Evolutionary conservation across 1,140 invertebrate genomes (phyloP).

Genomic region (Lasioglossum baleicum): DNA sequence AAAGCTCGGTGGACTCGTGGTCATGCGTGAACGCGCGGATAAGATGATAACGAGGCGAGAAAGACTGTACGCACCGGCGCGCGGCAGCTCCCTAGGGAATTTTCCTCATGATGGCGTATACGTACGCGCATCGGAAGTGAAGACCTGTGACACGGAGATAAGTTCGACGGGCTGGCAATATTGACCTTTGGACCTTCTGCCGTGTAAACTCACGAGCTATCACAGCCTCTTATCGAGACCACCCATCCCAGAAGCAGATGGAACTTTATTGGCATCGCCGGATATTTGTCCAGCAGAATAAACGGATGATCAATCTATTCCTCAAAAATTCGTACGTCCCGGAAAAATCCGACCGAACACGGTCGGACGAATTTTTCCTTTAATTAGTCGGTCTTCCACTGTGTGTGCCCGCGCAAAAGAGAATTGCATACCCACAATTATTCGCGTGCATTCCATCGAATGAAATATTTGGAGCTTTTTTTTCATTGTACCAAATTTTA

Average conservation of each 20-base stretch:
- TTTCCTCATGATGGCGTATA: slow-evolving; percentile 43
- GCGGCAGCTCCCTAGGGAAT: slow-evolving; percentile 36
- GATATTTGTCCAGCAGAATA: slow-evolving; percentile 24
- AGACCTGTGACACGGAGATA: slow-evolving; percentile 60
- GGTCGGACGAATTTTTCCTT: too few species aligned
- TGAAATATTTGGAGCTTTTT: too few species aligned
- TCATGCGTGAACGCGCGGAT: slow-evolving; percentile 48
- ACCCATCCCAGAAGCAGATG: slow-evolving; percentile 26
- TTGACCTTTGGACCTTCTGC: slow-evolving; percentile 56
- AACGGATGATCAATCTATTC: not conserved
- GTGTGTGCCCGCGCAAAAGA: too few species aligned
- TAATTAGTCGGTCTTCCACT: too few species aligned
- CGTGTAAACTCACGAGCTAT: slow-evolving; percentile 53
- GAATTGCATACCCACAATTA: too few species aligned
- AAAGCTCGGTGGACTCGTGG: slow-evolving; percentile 39
- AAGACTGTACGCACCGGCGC: slow-evolving; percentile 48
- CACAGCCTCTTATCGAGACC: slow-evolving; percentile 42
- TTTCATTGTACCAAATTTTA: too few species aligned
- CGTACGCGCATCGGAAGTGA: slow-evolving; percentile 32
- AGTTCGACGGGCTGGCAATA: slow-evolving; percentile 61
- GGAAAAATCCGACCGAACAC: not conserved
- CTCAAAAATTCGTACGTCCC: not conserved
- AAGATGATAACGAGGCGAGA: slow-evolving; percentile 50
- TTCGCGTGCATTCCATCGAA: too few species aligned
- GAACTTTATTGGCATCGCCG: slow-evolving; percentile 46